Evolutionary conservation across 2,888 invertebrate species (phyloP), one percentile per base, ranked within the genome.

Genomic region (Noctua pronuba): DNA sequence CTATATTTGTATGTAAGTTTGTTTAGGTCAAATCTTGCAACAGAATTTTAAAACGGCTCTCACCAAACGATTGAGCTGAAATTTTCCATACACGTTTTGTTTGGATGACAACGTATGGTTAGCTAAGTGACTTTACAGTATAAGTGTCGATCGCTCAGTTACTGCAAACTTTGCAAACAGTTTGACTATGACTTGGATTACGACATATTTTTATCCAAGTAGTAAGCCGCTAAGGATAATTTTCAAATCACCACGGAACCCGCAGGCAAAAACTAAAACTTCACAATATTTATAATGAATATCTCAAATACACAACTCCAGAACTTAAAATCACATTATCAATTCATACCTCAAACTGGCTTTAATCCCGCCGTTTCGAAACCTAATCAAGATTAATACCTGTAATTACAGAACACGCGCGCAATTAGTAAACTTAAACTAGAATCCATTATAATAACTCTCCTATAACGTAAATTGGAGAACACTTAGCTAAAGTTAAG

Each of bases 401-500:
- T 58, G 28, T 13, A 69, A 65, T 58, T 65, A 31, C 28, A 41
- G 41, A 52, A 68, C 64, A 72, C 65, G 46, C 65, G 35, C 58
- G 31, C 24, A 65, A 80, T 84, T 85, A 52, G 44, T 64, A 13
- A 77, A 77, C 46, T 71, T 46, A 28, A 82, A 74, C 73, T 69
- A 49, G 31, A 24, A 77, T 52, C 46, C 55, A 85, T 86, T 78
- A 69, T 52, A 77, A 69, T 85, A 66, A 82, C 65, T 60, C 60
- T 13, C 67, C 55, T 55, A 55, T n/a, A 55, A 28, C 58, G 31
- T 66, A 62, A 77, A 82, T 69, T 84, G 83, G 60, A 69, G 60
- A 74, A 83, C 86, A 77, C 73, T 78, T 82, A 69, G 58, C 38
- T 66, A 16, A n/a, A 64, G 38, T 49, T 64, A 46, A 44, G 38